These are phyloP conservation scores for Pimpla rufipes DNA, from an alignment of 2,888 invertebrate species.

Conservation along the genomic window DNA sequence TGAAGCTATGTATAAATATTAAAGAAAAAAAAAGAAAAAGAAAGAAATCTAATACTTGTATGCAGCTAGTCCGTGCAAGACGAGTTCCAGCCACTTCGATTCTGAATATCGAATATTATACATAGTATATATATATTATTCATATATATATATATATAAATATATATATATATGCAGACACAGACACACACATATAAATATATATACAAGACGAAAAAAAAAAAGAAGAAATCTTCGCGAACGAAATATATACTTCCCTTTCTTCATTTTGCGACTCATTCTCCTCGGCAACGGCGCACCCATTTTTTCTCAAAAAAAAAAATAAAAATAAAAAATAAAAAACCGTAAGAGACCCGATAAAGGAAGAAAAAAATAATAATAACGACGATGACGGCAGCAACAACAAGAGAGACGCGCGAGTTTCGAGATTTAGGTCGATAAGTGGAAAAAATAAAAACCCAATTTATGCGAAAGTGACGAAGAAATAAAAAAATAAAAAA, in stretches of 20 bases:
- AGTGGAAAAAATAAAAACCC: slow-evolving; percentile 2
- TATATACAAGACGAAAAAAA: background rate
- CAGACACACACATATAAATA: slow-evolving; percentile 20
- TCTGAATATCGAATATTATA: slow-evolving; percentile 56
- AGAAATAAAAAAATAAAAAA: slow-evolving; percentile 35
- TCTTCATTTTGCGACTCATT: slow-evolving; percentile 62
- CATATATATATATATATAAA: slow-evolving; percentile 5
- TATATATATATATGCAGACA: slow-evolving; percentile 17
- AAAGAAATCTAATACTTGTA: slow-evolving; percentile 47
- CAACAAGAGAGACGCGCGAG: slow-evolving; percentile 26
- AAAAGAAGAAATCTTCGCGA: slow-evolving; percentile 28
- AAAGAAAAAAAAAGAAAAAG: slow-evolving; percentile 20
- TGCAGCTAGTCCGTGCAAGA: slow-evolving; percentile 62
- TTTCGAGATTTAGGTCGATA: slow-evolving; percentile 27
- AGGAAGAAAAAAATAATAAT: too few relatives aligned
- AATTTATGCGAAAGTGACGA: slow-evolving; percentile 22
- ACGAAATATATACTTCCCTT: slow-evolving; percentile 45
- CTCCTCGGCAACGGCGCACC: slow-evolving; percentile 61
- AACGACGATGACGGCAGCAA: too few relatives aligned
- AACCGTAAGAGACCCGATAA: too few relatives aligned
- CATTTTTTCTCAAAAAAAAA: slow-evolving; percentile 36
- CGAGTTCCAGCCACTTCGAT: slow-evolving; percentile 57
- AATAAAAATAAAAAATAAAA: slow-evolving; percentile 5
- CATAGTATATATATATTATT: slow-evolving; percentile 29
- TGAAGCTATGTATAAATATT: slow-evolving; percentile 59